Evolutionary conservation across 2,797 vertebrate species (phyloP).

Genomic region (Ispidina lecontei): DNA sequence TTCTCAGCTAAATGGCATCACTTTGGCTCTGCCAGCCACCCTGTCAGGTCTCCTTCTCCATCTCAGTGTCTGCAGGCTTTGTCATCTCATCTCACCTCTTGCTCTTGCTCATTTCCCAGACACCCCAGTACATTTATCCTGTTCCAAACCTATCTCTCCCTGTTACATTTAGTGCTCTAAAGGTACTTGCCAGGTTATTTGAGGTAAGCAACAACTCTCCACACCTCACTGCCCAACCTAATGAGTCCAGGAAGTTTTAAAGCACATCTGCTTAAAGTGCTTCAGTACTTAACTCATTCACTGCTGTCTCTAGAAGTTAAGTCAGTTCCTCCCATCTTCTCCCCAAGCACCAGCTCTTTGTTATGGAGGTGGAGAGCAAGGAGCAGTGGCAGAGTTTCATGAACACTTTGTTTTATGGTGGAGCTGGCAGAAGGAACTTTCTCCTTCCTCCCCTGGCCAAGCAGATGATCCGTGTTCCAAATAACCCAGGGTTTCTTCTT

Average conservation of each 20-base stretch:
- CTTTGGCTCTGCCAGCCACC: not conserved
- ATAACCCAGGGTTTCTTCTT: not conserved
- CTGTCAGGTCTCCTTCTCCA: not conserved
- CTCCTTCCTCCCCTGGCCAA: not conserved
- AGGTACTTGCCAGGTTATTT: not conserved
- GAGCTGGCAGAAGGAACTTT: not conserved
- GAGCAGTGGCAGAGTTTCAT: not conserved
- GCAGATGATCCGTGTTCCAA: not conserved
- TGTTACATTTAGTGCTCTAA: not conserved
- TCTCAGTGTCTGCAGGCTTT: not conserved
- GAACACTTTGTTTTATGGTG: not conserved
- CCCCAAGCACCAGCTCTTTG: not conserved
- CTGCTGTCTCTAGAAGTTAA: not conserved
- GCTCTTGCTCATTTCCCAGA: not conserved
- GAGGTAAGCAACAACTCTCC: conserved; percentile 12
- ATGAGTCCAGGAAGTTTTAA: not conserved
- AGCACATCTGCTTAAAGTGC: not conserved
- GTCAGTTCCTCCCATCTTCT: not conserved
- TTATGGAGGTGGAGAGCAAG: not conserved
- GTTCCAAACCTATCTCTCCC: not conserved
- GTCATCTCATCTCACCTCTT: not conserved
- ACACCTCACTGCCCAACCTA: not conserved
- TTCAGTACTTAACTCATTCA: not conserved
- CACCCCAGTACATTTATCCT: not conserved
- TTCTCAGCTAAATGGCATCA: not conserved